A percentile compares a stretch with the other conserved stretches of the same genome.
Conservation (phyloP, 2,797 vertebrate genomes). For the Todus mexicanus region DNA sequence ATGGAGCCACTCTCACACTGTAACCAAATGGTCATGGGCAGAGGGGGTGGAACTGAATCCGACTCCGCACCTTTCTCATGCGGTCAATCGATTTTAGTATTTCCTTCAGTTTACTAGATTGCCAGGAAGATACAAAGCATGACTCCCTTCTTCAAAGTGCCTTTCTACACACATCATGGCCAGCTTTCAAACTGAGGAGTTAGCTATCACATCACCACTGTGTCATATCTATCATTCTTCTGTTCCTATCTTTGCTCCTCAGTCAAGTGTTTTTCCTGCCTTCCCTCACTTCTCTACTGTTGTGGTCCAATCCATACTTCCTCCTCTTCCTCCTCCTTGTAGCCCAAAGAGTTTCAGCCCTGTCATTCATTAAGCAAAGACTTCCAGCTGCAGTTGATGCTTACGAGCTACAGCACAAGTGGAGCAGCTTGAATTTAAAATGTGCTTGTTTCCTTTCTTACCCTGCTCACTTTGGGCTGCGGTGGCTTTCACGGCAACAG, state of each 20-base stretch:
- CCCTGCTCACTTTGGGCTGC: background rate
- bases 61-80: background rate
- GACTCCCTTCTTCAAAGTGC: background rate
- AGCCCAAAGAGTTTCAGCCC: background rate
- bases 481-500: conserved; percentile 22
- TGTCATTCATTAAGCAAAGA: background rate
- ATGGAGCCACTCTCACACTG: background rate
- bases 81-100: background rate
- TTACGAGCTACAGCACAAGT: background rate
- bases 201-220: background rate
- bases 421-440: conserved; percentile 48
- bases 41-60: background rate
- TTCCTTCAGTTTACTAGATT: background rate
- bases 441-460: background rate
- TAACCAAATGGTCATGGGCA: background rate
- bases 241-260: background rate
- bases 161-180: background rate
- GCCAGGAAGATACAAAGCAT: background rate
- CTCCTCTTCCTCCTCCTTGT: background rate
- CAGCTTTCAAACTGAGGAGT: background rate
- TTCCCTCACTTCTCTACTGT: background rate
- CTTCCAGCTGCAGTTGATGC: conserved; percentile 1
- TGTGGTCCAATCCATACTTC: background rate
- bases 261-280: background rate
- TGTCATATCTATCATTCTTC: rapidly evolving